Base-by-base conservation (phyloP, 1,140 invertebrate genomes). In the Drosophila obscura region DNA sequence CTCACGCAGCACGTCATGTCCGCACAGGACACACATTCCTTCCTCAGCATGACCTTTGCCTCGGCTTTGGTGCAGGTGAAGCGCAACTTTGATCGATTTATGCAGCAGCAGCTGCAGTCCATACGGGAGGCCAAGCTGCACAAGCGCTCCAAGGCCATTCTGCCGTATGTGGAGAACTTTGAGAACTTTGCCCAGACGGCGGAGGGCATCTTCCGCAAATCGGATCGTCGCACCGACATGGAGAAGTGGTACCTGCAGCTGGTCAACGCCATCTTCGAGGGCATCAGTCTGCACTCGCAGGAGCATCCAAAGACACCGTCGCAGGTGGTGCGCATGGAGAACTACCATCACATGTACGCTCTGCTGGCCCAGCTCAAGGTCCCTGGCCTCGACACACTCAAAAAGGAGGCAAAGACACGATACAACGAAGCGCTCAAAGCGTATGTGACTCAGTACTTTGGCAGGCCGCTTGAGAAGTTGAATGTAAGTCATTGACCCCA, bases 291-390 rank as follows among this genome's bases (percentile, higher is more conserved):
- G 15, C 95, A 97, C 73, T 95, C 97, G 28, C 94, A 93, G 57
- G 97, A 98, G 82, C 97, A 99, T 92, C 95, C 95, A 62, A 98
- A 98, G 93, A 99, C 98, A 22, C 98, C 98, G 13, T 94, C 95
- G 52, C 96, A 99, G 93, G 97, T 99, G 46, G 95, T 99, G 41
- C 96, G 97, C 93, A 97, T 99, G 96, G 96, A 99, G 94, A 99
- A 99, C 93, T 99, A 97, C 92, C 98, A 99, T 94, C 96, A 97
- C 90, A 94, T 99, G 81, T 96, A 97, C 91, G 96, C 95, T 16
- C 92, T 97, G 50, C 92, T 99, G 55, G 97, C 96, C 2, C 96
- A 97, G 91, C 93, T 99, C 39, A 99, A 99, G 93, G 97, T 99
- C 73, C 93, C 95, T 7, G 97, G 97, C 60, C 93, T 99, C 90